Conservation (phyloP, 2,888 invertebrate genomes). For the Nasonovia ribisnigri region DNA sequence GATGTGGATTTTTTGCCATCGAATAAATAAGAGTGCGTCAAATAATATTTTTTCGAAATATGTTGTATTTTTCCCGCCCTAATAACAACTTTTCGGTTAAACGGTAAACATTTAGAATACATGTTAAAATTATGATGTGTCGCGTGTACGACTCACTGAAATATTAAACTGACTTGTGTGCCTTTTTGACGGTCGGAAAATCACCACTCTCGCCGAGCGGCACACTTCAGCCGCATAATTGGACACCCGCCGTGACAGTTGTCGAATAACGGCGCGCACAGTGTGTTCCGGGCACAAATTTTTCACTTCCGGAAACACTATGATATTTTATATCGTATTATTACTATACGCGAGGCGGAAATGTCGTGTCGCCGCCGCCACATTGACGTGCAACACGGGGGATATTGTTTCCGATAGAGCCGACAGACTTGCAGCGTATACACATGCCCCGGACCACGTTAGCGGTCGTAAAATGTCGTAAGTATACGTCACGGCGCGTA, state of each 20-base stretch:
- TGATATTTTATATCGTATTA: neutral
- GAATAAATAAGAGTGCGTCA: neutral
- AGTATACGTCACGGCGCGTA: neutral
- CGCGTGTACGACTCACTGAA: neutral
- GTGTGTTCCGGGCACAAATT: neutral
- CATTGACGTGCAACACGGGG: neutral
- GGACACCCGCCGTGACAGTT: neutral
- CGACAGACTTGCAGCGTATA: neutral
- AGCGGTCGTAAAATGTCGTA: neutral
- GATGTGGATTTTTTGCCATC: neutral
- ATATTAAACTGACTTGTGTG: neutral
- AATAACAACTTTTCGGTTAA: neutral
- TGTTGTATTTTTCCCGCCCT: neutral
- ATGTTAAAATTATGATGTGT: neutral
- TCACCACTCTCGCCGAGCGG: neutral
- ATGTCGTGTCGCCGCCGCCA: neutral
- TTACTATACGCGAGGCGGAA: neutral
- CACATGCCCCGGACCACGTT: neutral
- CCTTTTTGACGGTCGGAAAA: slow-evolving; percentile 15
- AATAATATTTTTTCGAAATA: neutral
- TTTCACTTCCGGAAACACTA: slow-evolving; percentile 13
- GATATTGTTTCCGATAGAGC: neutral
- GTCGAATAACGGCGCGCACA: neutral
- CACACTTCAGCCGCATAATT: neutral
- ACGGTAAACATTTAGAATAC: neutral